Percentiles rank a stretch among this genome's conserved stretches.
phyloP scores from a whole-genome alignment of 2,113 vertebrate species.

The Phylloscopus whistleri region DNA sequence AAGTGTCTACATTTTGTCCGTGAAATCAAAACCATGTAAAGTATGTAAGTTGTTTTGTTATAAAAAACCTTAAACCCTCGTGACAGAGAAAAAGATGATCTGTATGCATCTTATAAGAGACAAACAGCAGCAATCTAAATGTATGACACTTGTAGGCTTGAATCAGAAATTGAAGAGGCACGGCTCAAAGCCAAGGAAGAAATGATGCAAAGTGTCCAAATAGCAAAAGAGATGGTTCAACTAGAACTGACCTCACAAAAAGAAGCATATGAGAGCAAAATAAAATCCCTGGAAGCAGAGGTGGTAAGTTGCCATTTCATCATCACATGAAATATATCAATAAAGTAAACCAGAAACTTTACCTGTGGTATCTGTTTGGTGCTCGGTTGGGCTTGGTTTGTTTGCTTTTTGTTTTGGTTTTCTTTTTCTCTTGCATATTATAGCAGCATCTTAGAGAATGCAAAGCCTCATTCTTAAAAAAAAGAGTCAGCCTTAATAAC shows the following conservation, averaged over 20 bases:
- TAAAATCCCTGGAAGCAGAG: constrained; percentile 81
- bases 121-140: background rate
- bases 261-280: constrained; percentile 82
- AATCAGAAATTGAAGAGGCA: constrained; percentile 91
- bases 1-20: background rate
- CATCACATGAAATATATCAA: background rate
- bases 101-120: background rate
- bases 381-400: background rate
- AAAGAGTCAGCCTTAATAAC: background rate
- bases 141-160: constrained; percentile 73
- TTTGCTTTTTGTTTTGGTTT: background rate
- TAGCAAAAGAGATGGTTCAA: constrained; percentile 90
- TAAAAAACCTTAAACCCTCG: background rate
- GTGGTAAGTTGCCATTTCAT: constrained; percentile 76
- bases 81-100: background rate
- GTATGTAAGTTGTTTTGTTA: too few species aligned
- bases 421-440: background rate
- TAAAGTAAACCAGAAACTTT: background rate
- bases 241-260: constrained; percentile 87
- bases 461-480: background rate
- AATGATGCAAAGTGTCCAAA: constrained; percentile 93
- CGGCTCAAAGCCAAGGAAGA: constrained; percentile 90
- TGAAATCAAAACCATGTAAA: too few species aligned
- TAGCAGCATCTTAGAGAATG: background rate
- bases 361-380: background rate